Evolutionary conservation across 1,140 invertebrate genomes (phyloP).

Genomic region (Ips typographus): DNA sequence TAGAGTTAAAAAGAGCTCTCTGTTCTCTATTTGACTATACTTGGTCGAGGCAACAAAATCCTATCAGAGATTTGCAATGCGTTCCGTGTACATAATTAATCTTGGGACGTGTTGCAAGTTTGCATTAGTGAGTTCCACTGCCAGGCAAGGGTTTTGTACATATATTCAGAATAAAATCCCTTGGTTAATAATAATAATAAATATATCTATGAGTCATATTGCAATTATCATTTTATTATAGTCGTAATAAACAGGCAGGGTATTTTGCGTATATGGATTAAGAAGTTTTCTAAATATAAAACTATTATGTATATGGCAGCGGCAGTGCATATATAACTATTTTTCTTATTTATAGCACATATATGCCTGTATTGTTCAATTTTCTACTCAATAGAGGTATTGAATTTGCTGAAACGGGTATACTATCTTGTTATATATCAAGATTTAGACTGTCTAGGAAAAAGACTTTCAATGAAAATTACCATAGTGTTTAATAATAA

Average conservation of each 20-base stretch:
- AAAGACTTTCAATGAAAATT: slow-evolving; percentile 24
- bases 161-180: too few species aligned
- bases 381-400: slow-evolving; percentile 24
- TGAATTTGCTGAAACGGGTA: slow-evolving; percentile 20
- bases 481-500: slow-evolving; percentile 22
- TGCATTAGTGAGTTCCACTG: too few species aligned
- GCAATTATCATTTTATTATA: too few species aligned
- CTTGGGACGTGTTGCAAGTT: too few species aligned
- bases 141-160: too few species aligned
- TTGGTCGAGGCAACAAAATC: too few species aligned
- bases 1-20: too few species aligned
- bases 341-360: slow-evolving; percentile 17
- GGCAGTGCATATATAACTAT: slow-evolving; percentile 29
- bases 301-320: slow-evolving; percentile 23
- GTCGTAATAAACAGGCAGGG: slow-evolving; percentile 8
- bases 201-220: too few species aligned
- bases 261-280: slow-evolving; percentile 19
- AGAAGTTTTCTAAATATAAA: slow-evolving; percentile 19
- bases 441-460: slow-evolving; percentile 34
- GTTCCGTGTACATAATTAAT: too few species aligned
- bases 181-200: too few species aligned
- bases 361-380: slow-evolving; percentile 32
- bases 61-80: too few species aligned
- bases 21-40: too few species aligned
- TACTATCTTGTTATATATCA: slow-evolving; percentile 32